Percentiles rank a stretch among this genome's conserved stretches.
Conservation (phyloP, 2,797 vertebrate species). For the Octomys mimax region DNA sequence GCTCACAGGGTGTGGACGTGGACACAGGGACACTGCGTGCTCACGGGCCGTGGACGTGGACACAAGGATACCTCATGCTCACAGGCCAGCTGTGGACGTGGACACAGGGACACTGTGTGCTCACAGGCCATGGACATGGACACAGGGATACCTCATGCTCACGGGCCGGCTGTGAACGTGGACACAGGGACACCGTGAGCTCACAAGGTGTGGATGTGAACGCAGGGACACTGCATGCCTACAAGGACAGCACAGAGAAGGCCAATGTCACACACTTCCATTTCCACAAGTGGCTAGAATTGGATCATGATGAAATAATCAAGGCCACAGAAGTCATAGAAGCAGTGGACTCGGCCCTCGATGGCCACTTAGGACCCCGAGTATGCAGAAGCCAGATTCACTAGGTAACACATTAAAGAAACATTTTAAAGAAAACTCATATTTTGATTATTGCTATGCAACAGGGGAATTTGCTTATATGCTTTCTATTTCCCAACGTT, state of each 20-base stretch:
- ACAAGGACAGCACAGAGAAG: not conserved
- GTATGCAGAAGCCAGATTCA: not conserved
- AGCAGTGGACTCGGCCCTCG: not conserved
- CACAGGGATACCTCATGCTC: too few relatives aligned
- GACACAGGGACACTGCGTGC: too few relatives aligned
- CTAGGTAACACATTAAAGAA: not conserved
- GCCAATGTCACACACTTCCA: not conserved
- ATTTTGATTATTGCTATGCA: not conserved
- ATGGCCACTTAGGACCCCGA: not conserved
- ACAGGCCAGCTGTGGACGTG: too few relatives aligned
- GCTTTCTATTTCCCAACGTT: not conserved
- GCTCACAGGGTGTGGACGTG: too few relatives aligned
- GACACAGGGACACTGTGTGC: too few relatives aligned
- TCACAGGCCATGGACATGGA: too few relatives aligned
- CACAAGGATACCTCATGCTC: too few relatives aligned
- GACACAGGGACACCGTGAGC: too few relatives aligned
- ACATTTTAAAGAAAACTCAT: not conserved
- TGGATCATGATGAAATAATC: not conserved
- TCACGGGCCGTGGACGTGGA: too few relatives aligned
- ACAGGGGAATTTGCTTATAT: not conserved
- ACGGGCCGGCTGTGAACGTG: too few relatives aligned
- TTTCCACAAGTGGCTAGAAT: not conserved
- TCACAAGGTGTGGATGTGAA: not conserved
- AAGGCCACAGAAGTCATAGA: not conserved
- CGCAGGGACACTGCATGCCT: fast-evolving